phyloP scores from a whole-genome alignment of 37 sponge, comb jelly and placozoan species.

The Beroe ovata region DNA sequence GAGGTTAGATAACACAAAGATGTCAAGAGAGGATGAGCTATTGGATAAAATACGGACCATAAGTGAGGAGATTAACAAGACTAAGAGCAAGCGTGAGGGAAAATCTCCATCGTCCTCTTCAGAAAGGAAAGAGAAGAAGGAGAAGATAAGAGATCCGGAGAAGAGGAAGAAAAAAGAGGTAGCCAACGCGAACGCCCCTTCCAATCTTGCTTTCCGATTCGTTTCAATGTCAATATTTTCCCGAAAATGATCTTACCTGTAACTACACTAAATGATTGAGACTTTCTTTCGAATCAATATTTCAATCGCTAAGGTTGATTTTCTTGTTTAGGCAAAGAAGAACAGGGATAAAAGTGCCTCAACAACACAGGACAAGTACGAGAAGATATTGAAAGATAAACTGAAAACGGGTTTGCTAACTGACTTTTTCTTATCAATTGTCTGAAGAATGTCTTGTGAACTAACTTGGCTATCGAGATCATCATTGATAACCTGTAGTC shows the following conservation, averaged over 20 bases:
- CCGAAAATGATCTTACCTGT: too few relatives aligned
- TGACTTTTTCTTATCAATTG: too few relatives aligned
- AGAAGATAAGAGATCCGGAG: background rate
- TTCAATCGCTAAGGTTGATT: background rate
- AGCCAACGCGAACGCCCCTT: too few relatives aligned
- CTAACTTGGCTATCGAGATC: too few relatives aligned
- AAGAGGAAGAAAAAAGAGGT: constrained; percentile 67
- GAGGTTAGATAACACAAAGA: background rate
- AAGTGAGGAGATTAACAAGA: background rate
- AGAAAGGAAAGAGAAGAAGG: constrained; percentile 61
- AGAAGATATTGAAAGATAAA: constrained; percentile 45
- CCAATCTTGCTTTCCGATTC: background rate
- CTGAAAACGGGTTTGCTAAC: too few relatives aligned
- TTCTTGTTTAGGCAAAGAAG: background rate
- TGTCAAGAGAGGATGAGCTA: constrained; percentile 20
- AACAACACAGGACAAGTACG: constrained; percentile 18
- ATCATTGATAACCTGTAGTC: too few relatives aligned
- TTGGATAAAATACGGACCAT: background rate
- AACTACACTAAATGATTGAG: too few relatives aligned
- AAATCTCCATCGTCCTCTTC: constrained; percentile 48
- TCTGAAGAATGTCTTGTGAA: too few relatives aligned
- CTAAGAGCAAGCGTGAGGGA: constrained; percentile 7
- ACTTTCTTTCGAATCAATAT: too few relatives aligned
- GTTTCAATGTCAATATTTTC: too few relatives aligned
- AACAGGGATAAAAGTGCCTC: constrained; percentile 57